Percentiles rank a stretch among this genome's conserved stretches.
phyloP scores from a whole-genome alignment of 2,888 invertebrate species.

The Peribatodes rhomboidaria region DNA sequence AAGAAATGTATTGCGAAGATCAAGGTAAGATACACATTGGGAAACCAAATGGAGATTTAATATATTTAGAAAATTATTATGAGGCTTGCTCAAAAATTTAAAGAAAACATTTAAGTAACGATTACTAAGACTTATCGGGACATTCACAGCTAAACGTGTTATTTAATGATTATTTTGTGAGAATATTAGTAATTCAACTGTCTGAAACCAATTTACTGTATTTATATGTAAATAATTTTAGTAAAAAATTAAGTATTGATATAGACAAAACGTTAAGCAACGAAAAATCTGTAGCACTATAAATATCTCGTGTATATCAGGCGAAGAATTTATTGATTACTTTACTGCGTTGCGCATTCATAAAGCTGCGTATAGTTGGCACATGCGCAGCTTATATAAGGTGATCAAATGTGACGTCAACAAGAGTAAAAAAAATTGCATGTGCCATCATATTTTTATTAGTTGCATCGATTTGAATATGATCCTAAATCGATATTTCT shows the following conservation, averaged over 20 bases:
- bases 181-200: not conserved
- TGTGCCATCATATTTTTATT: not conserved
- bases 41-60: slow-evolving; percentile 41
- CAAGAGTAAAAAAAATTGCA: not conserved
- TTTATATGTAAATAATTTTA: too few species aligned
- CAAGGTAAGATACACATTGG: slow-evolving; percentile 57
- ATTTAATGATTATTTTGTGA: too few species aligned
- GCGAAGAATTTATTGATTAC: slow-evolving; percentile 62
- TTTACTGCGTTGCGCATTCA: slow-evolving; percentile 63
- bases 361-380: slow-evolving; percentile 53
- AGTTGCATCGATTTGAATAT: not conserved
- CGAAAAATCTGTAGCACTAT: slow-evolving; percentile 22
- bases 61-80: not conserved
- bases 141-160: too few species aligned
- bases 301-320: slow-evolving; percentile 45
- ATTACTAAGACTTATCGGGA: too few species aligned
- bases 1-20: slow-evolving; percentile 62
- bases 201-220: too few species aligned
- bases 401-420: slow-evolving; percentile 20
- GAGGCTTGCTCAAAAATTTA: too few species aligned
- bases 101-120: slow-evolving; percentile 3
- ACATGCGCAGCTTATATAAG: slow-evolving; percentile 60
- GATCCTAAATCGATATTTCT: not conserved
- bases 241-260: too few species aligned
- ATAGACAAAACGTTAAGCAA: not conserved